Conservation (phyloP, 2,113 vertebrate genomes). For the Rhea pennata region DNA sequence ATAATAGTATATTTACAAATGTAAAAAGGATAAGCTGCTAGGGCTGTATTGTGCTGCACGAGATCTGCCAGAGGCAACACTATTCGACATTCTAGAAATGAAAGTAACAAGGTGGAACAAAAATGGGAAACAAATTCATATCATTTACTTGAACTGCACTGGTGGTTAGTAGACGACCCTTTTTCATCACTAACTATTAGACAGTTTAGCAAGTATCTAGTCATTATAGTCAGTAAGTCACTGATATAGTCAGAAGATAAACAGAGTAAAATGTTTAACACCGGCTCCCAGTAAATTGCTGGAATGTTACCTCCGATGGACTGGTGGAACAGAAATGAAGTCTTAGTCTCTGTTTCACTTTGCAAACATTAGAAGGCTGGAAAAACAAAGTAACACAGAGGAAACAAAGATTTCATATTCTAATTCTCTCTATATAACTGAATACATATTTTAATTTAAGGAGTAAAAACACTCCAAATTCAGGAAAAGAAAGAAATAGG, state of each 20-base stretch:
- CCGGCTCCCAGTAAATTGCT: slow-evolving; percentile 14
- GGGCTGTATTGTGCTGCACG: not conserved
- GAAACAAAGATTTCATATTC: not conserved
- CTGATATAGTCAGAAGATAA: not conserved
- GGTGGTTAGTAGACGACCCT: not conserved
- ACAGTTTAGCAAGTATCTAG: not conserved
- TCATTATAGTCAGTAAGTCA: not conserved
- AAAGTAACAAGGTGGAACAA: not conserved
- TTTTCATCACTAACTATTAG: not conserved
- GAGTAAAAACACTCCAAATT: not conserved
- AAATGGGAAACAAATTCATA: not conserved
- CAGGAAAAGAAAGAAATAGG: not conserved
- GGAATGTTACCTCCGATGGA: not conserved
- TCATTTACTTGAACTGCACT: not conserved
- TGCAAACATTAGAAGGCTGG: not conserved
- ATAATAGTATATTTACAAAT: not conserved
- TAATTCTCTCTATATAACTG: not conserved
- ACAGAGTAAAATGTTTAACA: not conserved
- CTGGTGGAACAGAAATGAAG: not conserved
- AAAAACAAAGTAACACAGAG: not conserved
- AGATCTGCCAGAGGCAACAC: not conserved
- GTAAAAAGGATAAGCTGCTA: not conserved
- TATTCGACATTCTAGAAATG: not conserved
- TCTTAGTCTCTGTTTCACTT: not conserved
- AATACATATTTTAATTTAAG: not conserved